A percentile compares a stretch with the other conserved stretches of the same genome.
phyloP scores from a whole-genome alignment of 2,113 vertebrate species.

The Ameiurus melas region DNA sequence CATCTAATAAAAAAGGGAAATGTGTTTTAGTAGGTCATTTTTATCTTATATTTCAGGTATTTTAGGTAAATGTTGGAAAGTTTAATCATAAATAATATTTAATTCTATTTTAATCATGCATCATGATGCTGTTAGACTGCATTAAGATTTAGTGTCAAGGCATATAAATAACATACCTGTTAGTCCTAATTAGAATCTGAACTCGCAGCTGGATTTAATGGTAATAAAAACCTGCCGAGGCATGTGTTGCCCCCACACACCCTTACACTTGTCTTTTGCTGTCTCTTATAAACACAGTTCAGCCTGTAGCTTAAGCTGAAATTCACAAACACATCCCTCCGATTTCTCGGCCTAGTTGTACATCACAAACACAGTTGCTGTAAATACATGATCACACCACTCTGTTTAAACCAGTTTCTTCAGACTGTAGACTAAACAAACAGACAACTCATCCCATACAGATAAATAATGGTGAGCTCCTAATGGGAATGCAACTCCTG shows the following conservation, averaged over 20 bases:
- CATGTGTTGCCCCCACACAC: slow-evolving; percentile 50
- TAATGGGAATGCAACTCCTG: slow-evolving; percentile 42
- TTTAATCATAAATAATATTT: neutral
- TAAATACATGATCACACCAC: slow-evolving; percentile 34
- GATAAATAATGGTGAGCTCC: slow-evolving; percentile 32
- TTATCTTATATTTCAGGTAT: neutral
- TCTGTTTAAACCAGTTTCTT: slow-evolving; percentile 39
- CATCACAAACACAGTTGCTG: slow-evolving; percentile 20
- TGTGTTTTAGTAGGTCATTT: neutral
- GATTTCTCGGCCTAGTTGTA: slow-evolving; percentile 28
- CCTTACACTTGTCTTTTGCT: neutral
- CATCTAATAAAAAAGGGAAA: neutral
- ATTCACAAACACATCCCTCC: slow-evolving; percentile 21
- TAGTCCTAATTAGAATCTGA: slow-evolving; percentile 63
- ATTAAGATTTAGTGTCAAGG: slow-evolving; percentile 58
- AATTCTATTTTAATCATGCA: neutral
- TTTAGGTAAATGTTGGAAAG: neutral
- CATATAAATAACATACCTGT: slow-evolving; percentile 62
- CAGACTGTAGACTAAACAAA: slow-evolving; percentile 55
- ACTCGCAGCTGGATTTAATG: slow-evolving; percentile 67
- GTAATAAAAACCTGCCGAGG: slow-evolving; percentile 61
- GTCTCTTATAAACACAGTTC: slow-evolving; percentile 22
- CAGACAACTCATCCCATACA: slow-evolving; percentile 30
- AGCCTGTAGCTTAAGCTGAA: slow-evolving; percentile 19
- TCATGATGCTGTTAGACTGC: slow-evolving; percentile 56